Evolutionary conservation across 2,113 vertebrate species (phyloP), one percentile per base, ranked within the genome.

Genomic region (Bos javanicus): DNA sequence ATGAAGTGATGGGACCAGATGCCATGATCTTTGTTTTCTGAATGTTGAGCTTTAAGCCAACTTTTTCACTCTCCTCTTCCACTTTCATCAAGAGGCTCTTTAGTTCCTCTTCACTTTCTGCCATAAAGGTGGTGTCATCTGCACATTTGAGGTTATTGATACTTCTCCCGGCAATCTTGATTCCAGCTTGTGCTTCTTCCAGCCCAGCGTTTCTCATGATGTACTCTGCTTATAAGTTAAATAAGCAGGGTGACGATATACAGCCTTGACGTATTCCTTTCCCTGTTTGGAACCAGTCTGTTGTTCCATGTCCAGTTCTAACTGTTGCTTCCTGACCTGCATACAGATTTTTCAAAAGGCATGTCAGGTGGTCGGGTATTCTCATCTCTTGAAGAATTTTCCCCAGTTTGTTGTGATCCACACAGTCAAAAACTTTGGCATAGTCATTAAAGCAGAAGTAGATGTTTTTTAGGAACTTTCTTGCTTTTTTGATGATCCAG

Each of bases 1-100:
- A 71, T 23, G n/a, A 71, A 71, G 19, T 71, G 64, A 36, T 36
- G 19, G 4, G n/a, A 36, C n/a, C 0, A 0, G n/a, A 36, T 71
- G n/a, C 64, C n/a, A 36, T 71, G n/a, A 71, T 36, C 64, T 36
- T 71, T 0, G 2, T 71, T 36, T 71, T 39, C n/a, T 71, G n/a
- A 71, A 71, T 71, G n/a, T 71, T 71, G 67, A 23, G n/a, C 10
- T 71, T 23, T 71, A 71, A 6, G 19, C 19, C 67, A 71, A 71
- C 19, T 23, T 71, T 71, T 71, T 39, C 19, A 1, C 19, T 39
- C 17, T 36, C 33, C 19, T 23, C 57, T 59, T 59, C 26, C 4
- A 59, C 57, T 36, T 71, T 71, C n/a, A 71, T 71, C n/a, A 39
- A 36, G 67, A 71, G 67, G n/a, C 5, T 71, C 5, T 71, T 71